Evolutionary conservation across 2,113 vertebrate species (phyloP).

Genomic region (Lophius piscatorius): DNA sequence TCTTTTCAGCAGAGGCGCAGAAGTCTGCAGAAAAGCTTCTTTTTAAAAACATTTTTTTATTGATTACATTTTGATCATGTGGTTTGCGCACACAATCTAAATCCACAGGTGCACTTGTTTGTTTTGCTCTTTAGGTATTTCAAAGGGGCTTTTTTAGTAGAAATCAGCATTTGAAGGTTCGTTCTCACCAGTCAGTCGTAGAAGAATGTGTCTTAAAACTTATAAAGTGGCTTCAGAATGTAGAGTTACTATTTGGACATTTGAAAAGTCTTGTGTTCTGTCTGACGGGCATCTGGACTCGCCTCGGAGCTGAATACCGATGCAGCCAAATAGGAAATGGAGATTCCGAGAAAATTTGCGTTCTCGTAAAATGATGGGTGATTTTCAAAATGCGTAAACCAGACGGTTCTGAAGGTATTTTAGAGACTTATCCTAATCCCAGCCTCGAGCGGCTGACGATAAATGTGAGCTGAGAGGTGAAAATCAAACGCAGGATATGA

Average conservation of each 20-base stretch:
- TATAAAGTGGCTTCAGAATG: constrained; percentile 13
- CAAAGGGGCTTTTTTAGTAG: too few relatives aligned
- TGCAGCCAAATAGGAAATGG: constrained; percentile 39
- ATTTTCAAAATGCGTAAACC: constrained; percentile 37
- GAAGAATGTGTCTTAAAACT: too few relatives aligned
- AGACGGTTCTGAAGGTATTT: constrained; percentile 44
- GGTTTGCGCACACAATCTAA: too few relatives aligned
- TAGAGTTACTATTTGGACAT: constrained; percentile 27
- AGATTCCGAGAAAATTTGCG: constrained; percentile 28
- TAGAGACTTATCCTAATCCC: constrained; percentile 43
- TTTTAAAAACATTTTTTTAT: too few relatives aligned
- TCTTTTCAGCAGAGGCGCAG: too few relatives aligned
- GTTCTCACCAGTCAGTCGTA: too few relatives aligned
- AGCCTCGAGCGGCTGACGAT: constrained; percentile 40
- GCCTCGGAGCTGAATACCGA: constrained; percentile 35
- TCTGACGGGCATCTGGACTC: constrained; percentile 47
- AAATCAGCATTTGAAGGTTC: too few relatives aligned
- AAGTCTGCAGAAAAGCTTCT: too few relatives aligned
- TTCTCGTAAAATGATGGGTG: constrained; percentile 50
- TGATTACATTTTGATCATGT: too few relatives aligned
- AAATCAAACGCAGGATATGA: constrained; percentile 42
- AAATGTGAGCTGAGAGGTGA: constrained; percentile 50
- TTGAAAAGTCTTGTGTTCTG: constrained; percentile 36
- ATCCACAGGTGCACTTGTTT: too few relatives aligned
- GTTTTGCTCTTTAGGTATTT: too few relatives aligned